phyloP scores from a whole-genome alignment of 2,797 vertebrate genomes.

The Argentina silus region DNA sequence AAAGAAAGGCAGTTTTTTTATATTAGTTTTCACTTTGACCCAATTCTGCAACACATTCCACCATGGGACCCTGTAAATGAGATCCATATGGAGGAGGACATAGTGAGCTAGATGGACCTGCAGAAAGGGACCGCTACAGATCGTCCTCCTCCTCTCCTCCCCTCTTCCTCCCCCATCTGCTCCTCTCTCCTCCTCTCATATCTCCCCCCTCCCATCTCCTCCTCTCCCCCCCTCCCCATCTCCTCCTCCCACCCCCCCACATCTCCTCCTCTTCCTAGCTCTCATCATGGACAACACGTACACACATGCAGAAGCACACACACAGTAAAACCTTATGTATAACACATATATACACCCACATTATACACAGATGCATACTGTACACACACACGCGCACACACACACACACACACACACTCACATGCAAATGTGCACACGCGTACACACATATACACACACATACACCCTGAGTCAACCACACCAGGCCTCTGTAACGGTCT shows the following conservation, averaged over 20 bases:
- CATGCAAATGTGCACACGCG: neutral
- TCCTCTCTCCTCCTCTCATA: too few species aligned
- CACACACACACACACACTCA: conserved; percentile 2
- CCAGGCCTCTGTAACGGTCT: conserved; percentile 11
- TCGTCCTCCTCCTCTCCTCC: too few species aligned
- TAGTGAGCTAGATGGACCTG: conserved; percentile 43
- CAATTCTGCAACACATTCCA: conserved; percentile 66
- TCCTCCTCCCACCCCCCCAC: too few species aligned
- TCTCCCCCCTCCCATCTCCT: too few species aligned
- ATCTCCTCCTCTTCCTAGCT: too few species aligned
- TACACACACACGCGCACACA: neutral
- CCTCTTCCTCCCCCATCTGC: too few species aligned
- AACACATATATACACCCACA: too few species aligned
- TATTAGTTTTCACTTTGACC: conserved; percentile 62
- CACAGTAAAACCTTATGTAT: too few species aligned
- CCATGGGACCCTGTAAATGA: conserved; percentile 61
- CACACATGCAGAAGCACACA: neutral
- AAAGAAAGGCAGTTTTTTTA: conserved; percentile 29
- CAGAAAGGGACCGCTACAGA: too few species aligned
- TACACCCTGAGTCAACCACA: too few species aligned
- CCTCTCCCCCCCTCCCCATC: too few species aligned
- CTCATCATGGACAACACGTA: neutral
- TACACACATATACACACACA: neutral
- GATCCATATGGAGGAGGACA: conserved; percentile 64
- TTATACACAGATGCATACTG: neutral